Conservation (phyloP, 2,797 vertebrate species). For the Tympanoctomys barrerae region DNA sequence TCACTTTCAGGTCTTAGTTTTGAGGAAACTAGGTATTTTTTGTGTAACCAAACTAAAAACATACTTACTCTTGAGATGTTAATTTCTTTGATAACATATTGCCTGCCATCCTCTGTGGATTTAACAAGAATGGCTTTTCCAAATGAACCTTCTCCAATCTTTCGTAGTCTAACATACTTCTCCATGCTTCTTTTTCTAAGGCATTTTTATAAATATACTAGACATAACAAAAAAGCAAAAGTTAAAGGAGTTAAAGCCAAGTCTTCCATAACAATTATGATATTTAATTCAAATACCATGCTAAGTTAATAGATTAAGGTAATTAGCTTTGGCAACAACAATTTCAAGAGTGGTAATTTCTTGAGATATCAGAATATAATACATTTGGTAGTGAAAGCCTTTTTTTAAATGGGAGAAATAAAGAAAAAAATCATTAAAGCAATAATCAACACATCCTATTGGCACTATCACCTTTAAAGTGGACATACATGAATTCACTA, state of each 20-base stretch:
- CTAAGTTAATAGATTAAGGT: background rate
- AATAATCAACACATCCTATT: background rate
- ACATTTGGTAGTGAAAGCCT: background rate
- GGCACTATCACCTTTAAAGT: background rate
- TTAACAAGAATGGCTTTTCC: constrained; percentile 98
- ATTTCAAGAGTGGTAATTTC: constrained; percentile 18
- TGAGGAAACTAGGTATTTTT: background rate
- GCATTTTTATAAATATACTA: constrained; percentile 85
- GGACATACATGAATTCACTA: background rate
- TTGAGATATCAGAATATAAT: constrained; percentile 12
- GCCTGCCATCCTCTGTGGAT: constrained; percentile 93
- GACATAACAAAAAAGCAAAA: constrained; percentile 54
- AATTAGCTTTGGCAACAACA: background rate
- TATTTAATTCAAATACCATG: constrained; percentile 46
- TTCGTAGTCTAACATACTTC: constrained; percentile 95
- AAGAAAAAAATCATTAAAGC: background rate
- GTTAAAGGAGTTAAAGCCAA: constrained; percentile 48
- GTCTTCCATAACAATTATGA: background rate
- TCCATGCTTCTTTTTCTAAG: constrained; percentile 93
- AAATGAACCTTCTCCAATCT: constrained; percentile 99
- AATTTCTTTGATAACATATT: constrained; percentile 99
- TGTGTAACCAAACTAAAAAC: constrained; percentile 52
- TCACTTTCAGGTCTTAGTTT: background rate
- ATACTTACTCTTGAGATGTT: constrained; percentile 95
- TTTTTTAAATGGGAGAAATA: background rate